Conservation (phyloP, 2,888 invertebrate species). For the Tenthredo amoena region DNA sequence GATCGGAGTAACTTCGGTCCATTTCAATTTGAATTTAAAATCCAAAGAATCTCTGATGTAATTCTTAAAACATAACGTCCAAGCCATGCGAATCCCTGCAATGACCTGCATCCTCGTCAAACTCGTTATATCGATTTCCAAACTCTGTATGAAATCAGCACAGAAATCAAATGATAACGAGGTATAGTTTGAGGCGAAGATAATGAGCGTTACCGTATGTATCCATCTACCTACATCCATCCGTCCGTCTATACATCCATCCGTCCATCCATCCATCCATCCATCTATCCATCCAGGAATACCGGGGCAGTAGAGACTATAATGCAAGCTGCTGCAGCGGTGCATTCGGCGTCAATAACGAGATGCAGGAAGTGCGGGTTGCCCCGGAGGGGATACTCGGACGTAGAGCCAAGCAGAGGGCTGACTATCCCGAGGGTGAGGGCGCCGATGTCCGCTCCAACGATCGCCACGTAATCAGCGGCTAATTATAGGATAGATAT, state of each 20-base stretch:
- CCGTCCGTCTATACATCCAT: neutral
- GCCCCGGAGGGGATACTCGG: slow-evolving; percentile 58
- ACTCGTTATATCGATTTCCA: neutral
- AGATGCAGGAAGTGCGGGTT: slow-evolving; percentile 76
- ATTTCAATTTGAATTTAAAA: neutral
- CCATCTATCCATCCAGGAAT: neutral
- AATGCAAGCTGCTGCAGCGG: slow-evolving; percentile 72
- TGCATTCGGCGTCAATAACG: slow-evolving; percentile 75
- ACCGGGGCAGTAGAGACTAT: slow-evolving; percentile 61
- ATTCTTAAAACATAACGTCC: neutral
- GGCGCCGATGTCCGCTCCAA: slow-evolving; percentile 75
- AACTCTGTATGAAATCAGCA: neutral
- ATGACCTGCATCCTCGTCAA: neutral
- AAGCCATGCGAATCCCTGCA: neutral
- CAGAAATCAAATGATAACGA: slow-evolving; percentile 76
- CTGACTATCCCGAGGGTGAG: slow-evolving; percentile 64
- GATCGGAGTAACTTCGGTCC: slow-evolving; percentile 1
- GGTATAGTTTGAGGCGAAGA: slow-evolving; percentile 68
- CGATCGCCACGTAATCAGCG: slow-evolving; percentile 77
- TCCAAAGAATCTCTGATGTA: neutral
- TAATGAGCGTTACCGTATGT: slow-evolving; percentile 30
- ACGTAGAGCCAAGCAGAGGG: slow-evolving; percentile 59
- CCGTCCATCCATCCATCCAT: neutral
- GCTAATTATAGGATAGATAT: slow-evolving; percentile 78
- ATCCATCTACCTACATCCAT: neutral